Evolutionary conservation across 1,140 invertebrate genomes (phyloP).

Genomic region (Cryptotermes secundus): DNA sequence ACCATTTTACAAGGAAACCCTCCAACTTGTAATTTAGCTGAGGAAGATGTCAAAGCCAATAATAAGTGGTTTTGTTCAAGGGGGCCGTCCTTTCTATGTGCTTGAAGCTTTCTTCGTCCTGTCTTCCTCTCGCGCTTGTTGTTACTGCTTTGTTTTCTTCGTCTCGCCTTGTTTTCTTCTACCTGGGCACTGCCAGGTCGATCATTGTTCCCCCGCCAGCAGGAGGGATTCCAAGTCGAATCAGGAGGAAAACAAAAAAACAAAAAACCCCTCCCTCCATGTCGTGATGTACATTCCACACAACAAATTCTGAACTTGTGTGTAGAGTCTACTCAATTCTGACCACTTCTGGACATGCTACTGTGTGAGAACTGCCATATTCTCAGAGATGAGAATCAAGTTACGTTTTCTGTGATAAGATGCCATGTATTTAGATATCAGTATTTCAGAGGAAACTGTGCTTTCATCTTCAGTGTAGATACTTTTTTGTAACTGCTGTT

Average conservation of each 20-base stretch:
- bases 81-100: conserved; percentile 18
- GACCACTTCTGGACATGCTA: background rate
- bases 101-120: background rate
- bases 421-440: too few species aligned
- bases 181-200: background rate
- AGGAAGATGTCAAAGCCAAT: conserved; percentile 33
- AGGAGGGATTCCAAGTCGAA: conserved; percentile 13
- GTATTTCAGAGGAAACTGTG: too few species aligned
- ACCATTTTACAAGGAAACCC: conserved; percentile 23
- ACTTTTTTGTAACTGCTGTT: too few species aligned
- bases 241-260: background rate
- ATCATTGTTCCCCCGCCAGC: background rate
- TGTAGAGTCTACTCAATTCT: background rate
- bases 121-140: background rate
- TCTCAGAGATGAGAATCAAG: too few species aligned
- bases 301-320: background rate
- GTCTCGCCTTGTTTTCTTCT: background rate
- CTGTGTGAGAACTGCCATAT: too few species aligned
- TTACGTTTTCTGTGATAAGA: too few species aligned
- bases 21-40: conserved; percentile 31
- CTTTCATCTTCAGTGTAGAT: too few species aligned
- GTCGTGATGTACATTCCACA: conserved; percentile 6
- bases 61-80: conserved; percentile 34
- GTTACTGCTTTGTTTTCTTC: background rate
- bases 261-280: background rate